phyloP scores from a whole-genome alignment of 2,113 vertebrate species.

The Lathamus discolor region DNA sequence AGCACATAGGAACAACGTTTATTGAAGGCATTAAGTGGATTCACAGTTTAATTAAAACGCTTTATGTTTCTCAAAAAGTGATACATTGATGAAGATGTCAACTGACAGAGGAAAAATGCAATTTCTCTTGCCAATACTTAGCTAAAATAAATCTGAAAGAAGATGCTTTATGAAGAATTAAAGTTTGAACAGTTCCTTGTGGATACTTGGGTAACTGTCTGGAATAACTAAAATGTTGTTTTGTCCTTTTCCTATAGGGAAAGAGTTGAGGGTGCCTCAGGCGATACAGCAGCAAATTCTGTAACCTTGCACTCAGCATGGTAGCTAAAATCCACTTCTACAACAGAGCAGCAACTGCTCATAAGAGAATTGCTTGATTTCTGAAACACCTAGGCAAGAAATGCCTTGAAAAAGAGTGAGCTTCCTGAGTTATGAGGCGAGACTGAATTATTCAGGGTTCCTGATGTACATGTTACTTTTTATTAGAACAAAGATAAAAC shows the following conservation, averaged over 20 bases:
- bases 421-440: background rate
- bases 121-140: background rate
- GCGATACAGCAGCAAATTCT: conserved; percentile 51
- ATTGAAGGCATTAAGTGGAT: background rate
- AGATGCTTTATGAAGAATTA: background rate
- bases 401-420: background rate
- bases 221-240: conserved; percentile 38
- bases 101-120: background rate
- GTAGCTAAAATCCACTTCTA: conserved; percentile 23
- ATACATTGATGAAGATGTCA: background rate
- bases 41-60: background rate
- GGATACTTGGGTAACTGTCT: background rate
- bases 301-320: conserved; percentile 45
- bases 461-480: background rate
- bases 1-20: background rate
- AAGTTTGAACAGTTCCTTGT: conserved; percentile 6
- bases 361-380: conserved; percentile 27
- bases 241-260: conserved; percentile 12
- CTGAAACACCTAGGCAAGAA: conserved; percentile 9
- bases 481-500: conserved; percentile 24
- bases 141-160: background rate
- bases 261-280: conserved; percentile 15
- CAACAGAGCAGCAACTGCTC: conserved; percentile 28
- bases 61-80: background rate
- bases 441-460: conserved; percentile 42